Evolutionary conservation across 2,113 vertebrate genomes (phyloP).

Genomic region (Bujurquina vittata): DNA sequence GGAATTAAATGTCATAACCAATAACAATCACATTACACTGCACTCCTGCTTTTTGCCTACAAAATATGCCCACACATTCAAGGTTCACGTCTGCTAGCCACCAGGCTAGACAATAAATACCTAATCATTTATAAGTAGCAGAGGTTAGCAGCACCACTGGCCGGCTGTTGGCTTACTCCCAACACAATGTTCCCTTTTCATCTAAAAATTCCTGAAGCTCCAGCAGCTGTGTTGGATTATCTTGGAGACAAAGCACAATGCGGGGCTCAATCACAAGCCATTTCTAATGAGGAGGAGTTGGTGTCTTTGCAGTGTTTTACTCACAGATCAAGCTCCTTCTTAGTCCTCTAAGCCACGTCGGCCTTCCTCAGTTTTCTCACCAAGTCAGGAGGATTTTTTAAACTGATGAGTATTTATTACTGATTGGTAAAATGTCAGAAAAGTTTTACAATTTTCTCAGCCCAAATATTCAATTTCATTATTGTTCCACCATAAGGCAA

Average conservation of each 20-base stretch:
- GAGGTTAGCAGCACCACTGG: neutral
- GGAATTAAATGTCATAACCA: conserved; percentile 55
- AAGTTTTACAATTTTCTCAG: neutral
- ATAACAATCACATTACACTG: conserved; percentile 43
- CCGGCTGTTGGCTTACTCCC: conserved; percentile 18
- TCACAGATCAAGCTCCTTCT: conserved; percentile 47
- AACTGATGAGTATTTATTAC: neutral
- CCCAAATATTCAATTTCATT: neutral
- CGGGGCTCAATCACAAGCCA: conserved; percentile 17
- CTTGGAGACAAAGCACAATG: neutral
- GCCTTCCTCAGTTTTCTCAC: conserved; percentile 8
- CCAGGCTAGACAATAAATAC: conserved; percentile 13
- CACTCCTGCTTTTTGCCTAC: conserved; percentile 1
- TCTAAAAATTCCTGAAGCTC: conserved; percentile 1
- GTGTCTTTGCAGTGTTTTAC: conserved; percentile 5
- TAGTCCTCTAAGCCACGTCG: conserved; percentile 34
- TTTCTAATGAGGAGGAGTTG: conserved; percentile 39
- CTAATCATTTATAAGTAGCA: neutral
- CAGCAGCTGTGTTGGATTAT: conserved; percentile 36
- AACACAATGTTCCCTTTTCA: neutral
- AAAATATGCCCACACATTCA: neutral
- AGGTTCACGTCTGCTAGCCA: neutral
- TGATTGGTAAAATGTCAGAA: neutral
- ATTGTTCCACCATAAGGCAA: neutral
- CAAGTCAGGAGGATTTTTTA: neutral